Conservation (phyloP, 2,888 invertebrate species). For the Tiliacea citrago region DNA sequence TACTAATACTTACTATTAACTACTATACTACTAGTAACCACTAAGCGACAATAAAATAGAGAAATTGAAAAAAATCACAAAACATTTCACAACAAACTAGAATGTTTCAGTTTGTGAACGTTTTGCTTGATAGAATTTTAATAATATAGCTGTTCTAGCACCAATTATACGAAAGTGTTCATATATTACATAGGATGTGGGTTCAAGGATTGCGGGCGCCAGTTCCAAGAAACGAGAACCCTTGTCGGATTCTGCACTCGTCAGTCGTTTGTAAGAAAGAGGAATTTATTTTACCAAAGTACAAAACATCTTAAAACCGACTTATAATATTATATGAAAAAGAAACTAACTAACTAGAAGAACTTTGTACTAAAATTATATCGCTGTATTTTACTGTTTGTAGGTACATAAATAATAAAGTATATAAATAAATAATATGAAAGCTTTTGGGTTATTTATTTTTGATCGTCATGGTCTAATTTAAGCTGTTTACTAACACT, state of each 20-base stretch:
- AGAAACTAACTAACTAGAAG: too few species aligned
- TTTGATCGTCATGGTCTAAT: neutral
- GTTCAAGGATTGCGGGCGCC: constrained; percentile 32
- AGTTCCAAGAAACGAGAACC: constrained; percentile 36
- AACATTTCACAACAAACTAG: neutral
- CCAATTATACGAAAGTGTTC: constrained; percentile 9
- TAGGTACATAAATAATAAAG: too few species aligned
- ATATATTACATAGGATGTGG: constrained; percentile 27
- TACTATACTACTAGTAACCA: too few species aligned
- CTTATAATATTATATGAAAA: neutral
- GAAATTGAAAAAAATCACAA: neutral
- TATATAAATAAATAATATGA: too few species aligned
- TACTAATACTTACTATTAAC: too few species aligned
- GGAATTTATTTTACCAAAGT: constrained; percentile 24
- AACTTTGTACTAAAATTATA: too few species aligned
- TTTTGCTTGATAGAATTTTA: constrained; percentile 7
- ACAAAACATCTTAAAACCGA: constrained; percentile 24
- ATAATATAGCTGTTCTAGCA: constrained; percentile 4
- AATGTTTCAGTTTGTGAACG: neutral
- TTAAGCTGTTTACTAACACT: neutral
- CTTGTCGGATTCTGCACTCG: constrained; percentile 40
- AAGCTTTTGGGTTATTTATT: neutral
- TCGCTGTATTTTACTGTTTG: too few species aligned
- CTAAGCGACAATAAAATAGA: neutral
- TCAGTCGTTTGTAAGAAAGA: constrained; percentile 38